Conservation (phyloP, 2,113 vertebrate species). For the Eptesicus fuscus region DNA sequence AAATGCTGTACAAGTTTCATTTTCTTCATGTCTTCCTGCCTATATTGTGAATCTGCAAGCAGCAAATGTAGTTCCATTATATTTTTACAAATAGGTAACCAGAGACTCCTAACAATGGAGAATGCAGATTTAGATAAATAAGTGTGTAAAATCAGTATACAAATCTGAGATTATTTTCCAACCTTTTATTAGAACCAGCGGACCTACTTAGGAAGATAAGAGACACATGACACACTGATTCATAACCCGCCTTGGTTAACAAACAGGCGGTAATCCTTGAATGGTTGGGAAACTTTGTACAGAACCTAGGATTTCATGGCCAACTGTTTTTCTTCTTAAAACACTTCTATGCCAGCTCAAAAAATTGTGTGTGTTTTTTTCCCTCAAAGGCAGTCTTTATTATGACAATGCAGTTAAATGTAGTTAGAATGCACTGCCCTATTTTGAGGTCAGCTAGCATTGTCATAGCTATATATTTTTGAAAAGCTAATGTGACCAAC, state of each 20-base stretch:
- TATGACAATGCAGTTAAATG: not conserved
- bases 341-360: not conserved
- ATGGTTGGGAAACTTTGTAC: not conserved
- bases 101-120: not conserved
- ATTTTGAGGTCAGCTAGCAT: not conserved
- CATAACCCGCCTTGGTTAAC: not conserved
- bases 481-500: not conserved
- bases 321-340: constrained; percentile 23
- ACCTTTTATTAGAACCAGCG: not conserved
- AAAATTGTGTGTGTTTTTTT: not conserved
- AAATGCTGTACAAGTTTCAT: constrained; percentile 14
- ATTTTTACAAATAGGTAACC: not conserved
- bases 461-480: not conserved
- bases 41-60: not conserved
- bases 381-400: constrained; percentile 14
- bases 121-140: not conserved
- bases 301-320: not conserved
- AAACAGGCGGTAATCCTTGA: not conserved
- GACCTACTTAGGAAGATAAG: not conserved
- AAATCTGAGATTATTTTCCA: not conserved
- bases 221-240: not conserved
- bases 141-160: not conserved
- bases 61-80: not conserved
- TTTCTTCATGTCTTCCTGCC: not conserved
- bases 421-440: not conserved